phyloP scores from a whole-genome alignment of 53 echinoderm and acorn worm species.

The Stichopus horrens region DNA sequence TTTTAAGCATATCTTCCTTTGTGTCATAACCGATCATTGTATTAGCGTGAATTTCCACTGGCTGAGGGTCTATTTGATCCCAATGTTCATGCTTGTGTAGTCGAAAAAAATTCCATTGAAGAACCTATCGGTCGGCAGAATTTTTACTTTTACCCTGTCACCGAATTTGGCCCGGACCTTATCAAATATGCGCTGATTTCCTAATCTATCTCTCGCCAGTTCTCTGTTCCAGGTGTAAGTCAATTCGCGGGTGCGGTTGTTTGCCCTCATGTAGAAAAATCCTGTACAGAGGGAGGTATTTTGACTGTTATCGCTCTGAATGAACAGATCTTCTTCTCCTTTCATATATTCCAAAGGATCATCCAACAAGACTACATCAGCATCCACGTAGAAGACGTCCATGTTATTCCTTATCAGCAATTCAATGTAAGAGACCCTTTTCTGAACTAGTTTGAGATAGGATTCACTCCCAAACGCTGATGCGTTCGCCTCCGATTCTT shows the following conservation, averaged over 20 bases:
- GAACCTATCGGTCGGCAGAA: conserved; percentile 9
- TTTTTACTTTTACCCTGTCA: not conserved
- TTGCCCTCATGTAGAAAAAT: not conserved
- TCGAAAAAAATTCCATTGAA: not conserved
- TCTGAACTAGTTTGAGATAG: not conserved
- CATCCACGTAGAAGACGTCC: not conserved
- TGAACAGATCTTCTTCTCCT: not conserved
- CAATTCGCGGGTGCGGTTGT: not conserved
- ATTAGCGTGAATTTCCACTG: conserved; percentile 22
- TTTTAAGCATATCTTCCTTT: not conserved
- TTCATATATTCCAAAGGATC: not conserved
- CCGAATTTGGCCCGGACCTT: not conserved
- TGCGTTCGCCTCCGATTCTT: not conserved
- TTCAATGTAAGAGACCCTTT: conserved; percentile 6
- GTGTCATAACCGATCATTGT: not conserved
- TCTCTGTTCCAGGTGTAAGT: not conserved
- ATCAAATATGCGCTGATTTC: not conserved
- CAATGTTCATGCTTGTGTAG: not conserved
- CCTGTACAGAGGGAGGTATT: not conserved
- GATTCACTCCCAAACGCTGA: not conserved
- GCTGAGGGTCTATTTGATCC: not conserved
- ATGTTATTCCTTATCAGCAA: not conserved
- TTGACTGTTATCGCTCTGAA: not conserved
- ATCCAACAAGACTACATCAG: not conserved
- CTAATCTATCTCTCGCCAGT: not conserved